Conservation (phyloP, 2,888 invertebrate species). For the Drosophila robusta region DNA sequence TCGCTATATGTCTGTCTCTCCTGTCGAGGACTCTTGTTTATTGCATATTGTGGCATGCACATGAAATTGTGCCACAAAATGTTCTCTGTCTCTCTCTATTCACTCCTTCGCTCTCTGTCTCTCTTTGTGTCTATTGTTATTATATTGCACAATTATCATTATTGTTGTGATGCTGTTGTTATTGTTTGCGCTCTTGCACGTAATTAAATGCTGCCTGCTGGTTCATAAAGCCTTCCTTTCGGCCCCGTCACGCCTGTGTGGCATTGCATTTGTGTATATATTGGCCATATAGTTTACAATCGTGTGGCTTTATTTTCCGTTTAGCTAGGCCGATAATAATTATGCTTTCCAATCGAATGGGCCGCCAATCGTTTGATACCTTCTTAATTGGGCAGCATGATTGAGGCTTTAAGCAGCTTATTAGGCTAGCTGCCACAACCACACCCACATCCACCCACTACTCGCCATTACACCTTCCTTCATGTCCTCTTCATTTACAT, state of each 20-base stretch:
- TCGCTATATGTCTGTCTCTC: background rate
- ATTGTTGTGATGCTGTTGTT: conserved; percentile 35
- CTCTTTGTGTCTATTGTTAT: conserved; percentile 51
- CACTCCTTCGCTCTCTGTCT: conserved; percentile 6
- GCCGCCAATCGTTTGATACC: background rate
- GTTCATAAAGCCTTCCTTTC: too few relatives aligned
- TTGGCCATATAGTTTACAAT: conserved; percentile 61
- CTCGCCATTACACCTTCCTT: too few relatives aligned
- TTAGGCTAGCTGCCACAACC: background rate
- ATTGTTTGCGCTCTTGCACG: conserved; percentile 48
- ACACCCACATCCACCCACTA: background rate
- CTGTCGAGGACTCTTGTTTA: conserved; percentile 53
- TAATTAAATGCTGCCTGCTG: conserved; percentile 65
- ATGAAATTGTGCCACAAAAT: conserved; percentile 50
- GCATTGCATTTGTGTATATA: conserved; percentile 21
- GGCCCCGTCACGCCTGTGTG: background rate
- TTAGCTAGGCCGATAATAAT: conserved; percentile 50
- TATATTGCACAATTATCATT: conserved; percentile 62
- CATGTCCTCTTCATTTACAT: too few relatives aligned
- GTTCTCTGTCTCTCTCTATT: background rate
- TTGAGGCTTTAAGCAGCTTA: conserved; percentile 39
- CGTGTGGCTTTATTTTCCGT: conserved; percentile 41
- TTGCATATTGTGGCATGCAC: conserved; percentile 63
- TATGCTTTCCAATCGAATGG: conserved; percentile 65
- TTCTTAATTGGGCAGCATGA: conserved; percentile 19